These are phyloP conservation scores for Drosophila pseudoananassae DNA, from an alignment of 1,140 invertebrate species.

Conservation along the genomic window DNA sequence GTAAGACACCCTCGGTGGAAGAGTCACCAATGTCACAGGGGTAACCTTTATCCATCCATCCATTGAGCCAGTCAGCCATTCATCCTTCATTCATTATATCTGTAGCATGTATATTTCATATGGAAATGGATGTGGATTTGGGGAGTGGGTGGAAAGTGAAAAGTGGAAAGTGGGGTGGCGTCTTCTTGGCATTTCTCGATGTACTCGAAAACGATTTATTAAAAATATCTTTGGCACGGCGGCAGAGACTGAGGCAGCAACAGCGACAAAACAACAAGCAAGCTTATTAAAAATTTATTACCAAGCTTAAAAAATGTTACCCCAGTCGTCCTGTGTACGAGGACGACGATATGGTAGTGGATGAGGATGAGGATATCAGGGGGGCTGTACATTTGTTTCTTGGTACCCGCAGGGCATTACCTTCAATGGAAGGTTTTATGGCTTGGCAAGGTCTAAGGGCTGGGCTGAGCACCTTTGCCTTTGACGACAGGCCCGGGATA, in stretches of 20 bases:
- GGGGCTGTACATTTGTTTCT: slow-evolving; percentile 21
- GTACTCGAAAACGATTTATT: slow-evolving; percentile 82
- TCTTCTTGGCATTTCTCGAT: slow-evolving; percentile 78
- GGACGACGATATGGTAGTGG: background rate
- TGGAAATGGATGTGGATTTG: slow-evolving; percentile 11
- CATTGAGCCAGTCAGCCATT: slow-evolving; percentile 25
- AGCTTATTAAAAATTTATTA: slow-evolving; percentile 83
- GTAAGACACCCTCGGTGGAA: slow-evolving; percentile 70
- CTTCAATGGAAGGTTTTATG: slow-evolving; percentile 28
- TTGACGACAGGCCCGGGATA: slow-evolving; percentile 37
- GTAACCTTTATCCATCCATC: slow-evolving; percentile 66
- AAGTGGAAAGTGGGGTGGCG: too few relatives aligned
- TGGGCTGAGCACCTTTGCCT: slow-evolving; percentile 17
- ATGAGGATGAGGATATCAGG: background rate
- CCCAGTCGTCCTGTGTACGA: slow-evolving; percentile 53
- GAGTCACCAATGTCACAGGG: slow-evolving; percentile 56
- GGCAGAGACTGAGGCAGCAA: slow-evolving; percentile 1
- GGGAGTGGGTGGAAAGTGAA: too few relatives aligned
- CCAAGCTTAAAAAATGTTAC: slow-evolving; percentile 82
- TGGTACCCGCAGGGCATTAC: slow-evolving; percentile 52
- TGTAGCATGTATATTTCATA: slow-evolving; percentile 63
- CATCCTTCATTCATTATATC: slow-evolving; percentile 43
- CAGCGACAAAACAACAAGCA: slow-evolving; percentile 74
- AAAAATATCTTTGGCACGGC: slow-evolving; percentile 80
- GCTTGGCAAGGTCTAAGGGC: background rate